Percentiles rank a stretch among this genome's conserved stretches.
Conservation (phyloP, 2,888 invertebrate genomes). For the Leucozona laternaria region DNA sequence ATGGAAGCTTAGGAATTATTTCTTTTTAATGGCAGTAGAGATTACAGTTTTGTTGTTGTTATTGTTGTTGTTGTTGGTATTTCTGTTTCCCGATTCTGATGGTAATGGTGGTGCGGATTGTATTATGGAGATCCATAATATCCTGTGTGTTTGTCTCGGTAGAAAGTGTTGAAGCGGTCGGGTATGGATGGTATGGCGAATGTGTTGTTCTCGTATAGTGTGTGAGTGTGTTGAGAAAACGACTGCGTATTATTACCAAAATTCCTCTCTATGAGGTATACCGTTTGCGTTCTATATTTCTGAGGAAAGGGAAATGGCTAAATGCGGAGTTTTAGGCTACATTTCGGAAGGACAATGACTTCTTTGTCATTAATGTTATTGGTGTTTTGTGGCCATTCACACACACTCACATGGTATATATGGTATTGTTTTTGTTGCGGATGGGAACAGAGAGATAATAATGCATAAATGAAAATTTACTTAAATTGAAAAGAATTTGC, state of each 20-base stretch:
- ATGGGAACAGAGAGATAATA: constrained; percentile 12
- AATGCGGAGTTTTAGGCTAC: constrained; percentile 59
- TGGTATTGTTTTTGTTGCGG: neutral
- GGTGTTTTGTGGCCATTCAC: constrained; percentile 63
- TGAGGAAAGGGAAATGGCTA: constrained; percentile 32
- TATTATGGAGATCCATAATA: constrained; percentile 33
- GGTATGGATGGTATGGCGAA: neutral
- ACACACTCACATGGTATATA: constrained; percentile 41
- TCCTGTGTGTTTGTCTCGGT: constrained; percentile 30
- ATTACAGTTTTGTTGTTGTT: constrained; percentile 68
- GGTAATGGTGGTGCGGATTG: constrained; percentile 29
- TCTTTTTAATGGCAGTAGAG: constrained; percentile 75
- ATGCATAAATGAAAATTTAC: constrained; percentile 39
- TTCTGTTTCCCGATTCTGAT: constrained; percentile 17
- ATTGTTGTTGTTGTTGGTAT: constrained; percentile 2
- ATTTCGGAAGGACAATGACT: constrained; percentile 71
- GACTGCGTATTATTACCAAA: constrained; percentile 66
- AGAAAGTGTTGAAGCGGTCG: constrained; percentile 16
- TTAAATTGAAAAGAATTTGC: constrained; percentile 28
- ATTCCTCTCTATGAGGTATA: constrained; percentile 29
- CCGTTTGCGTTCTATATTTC: constrained; percentile 35
- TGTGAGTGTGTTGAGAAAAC: neutral
- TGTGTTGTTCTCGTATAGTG: too few relatives aligned
- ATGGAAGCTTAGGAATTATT: constrained; percentile 75
- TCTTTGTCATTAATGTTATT: constrained; percentile 59